Conservation (phyloP, 2,888 invertebrate species). For the Ectropis crepuscularia region DNA sequence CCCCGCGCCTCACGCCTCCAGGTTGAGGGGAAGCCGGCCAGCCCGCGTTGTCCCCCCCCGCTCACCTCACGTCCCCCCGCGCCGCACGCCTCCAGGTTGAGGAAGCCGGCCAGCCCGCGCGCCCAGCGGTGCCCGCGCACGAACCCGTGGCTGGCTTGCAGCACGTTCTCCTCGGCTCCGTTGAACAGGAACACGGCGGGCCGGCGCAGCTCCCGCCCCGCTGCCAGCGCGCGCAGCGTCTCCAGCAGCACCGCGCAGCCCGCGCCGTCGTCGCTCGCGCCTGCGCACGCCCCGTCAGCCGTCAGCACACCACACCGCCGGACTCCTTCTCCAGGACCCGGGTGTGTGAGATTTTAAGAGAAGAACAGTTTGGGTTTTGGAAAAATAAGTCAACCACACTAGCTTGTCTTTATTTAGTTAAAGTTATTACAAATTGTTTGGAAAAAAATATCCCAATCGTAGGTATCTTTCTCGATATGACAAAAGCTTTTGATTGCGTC, state of each 20-base stretch:
- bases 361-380: too few relatives aligned
- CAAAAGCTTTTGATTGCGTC: too few relatives aligned
- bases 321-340: neutral
- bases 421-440: too few relatives aligned
- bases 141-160: slow-evolving; percentile 95
- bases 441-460: too few relatives aligned
- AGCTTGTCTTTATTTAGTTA: too few relatives aligned
- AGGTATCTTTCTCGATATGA: too few relatives aligned
- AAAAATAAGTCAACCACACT: too few relatives aligned
- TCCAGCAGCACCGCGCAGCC: slow-evolving; percentile 95
- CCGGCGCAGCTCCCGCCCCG: slow-evolving; percentile 86
- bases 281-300: slow-evolving; percentile 62
- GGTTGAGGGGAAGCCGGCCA: too few relatives aligned
- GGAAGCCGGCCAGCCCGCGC: slow-evolving; percentile 87
- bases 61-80: slow-evolving; percentile 92
- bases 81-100: slow-evolving; percentile 95
- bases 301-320: neutral
- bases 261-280: slow-evolving; percentile 95
- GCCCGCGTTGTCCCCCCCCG: too few relatives aligned
- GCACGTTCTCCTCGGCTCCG: slow-evolving; percentile 96
- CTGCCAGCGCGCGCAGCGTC: slow-evolving; percentile 88
- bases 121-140: slow-evolving; percentile 95
- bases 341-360: too few relatives aligned
- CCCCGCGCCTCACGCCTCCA: too few relatives aligned
- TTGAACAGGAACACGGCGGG: slow-evolving; percentile 94